These are phyloP conservation scores for Iselma pallidipennis DNA, from an alignment of 2,888 invertebrate species.

Conservation along the genomic window DNA sequence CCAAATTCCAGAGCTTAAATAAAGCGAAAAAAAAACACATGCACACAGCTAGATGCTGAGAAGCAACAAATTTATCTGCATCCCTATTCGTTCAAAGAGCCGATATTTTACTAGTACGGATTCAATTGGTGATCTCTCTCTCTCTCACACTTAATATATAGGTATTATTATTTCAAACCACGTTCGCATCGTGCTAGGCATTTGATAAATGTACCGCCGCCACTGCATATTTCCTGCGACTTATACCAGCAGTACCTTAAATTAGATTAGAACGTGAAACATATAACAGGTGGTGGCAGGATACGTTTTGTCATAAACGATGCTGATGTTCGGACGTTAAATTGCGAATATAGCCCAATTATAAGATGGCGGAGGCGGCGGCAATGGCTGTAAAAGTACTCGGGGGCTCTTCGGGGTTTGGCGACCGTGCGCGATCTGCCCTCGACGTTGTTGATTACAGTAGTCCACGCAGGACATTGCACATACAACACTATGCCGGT, in stretches of 20 bases:
- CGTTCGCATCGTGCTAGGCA: neutral
- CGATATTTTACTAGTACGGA: neutral
- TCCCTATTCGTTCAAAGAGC: neutral
- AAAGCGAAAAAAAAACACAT: neutral
- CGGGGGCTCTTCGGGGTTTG: constrained; percentile 10
- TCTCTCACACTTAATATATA: neutral
- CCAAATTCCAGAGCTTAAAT: too few relatives aligned
- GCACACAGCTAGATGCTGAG: neutral
- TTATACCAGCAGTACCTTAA: neutral
- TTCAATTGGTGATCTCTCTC: neutral
- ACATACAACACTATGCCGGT: constrained; percentile 15
- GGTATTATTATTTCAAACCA: constrained; percentile 1
- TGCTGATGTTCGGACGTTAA: constrained; percentile 11
- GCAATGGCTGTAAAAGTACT: constrained; percentile 7
- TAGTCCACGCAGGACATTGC: constrained; percentile 16
- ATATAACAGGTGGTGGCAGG: constrained; percentile 18
- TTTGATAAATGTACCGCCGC: neutral
- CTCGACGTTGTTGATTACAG: constrained; percentile 25
- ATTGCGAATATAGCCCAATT: constrained; percentile 21
- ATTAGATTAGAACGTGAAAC: neutral
- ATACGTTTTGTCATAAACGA: neutral
- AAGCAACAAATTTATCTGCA: neutral
- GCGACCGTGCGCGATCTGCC: constrained; percentile 11
- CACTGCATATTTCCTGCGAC: too few relatives aligned
- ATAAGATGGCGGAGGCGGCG: constrained; percentile 9